Evolutionary conservation across 2,888 invertebrate species (phyloP), one percentile per base, ranked within the genome.

Genomic region (Melolontha melolontha): DNA sequence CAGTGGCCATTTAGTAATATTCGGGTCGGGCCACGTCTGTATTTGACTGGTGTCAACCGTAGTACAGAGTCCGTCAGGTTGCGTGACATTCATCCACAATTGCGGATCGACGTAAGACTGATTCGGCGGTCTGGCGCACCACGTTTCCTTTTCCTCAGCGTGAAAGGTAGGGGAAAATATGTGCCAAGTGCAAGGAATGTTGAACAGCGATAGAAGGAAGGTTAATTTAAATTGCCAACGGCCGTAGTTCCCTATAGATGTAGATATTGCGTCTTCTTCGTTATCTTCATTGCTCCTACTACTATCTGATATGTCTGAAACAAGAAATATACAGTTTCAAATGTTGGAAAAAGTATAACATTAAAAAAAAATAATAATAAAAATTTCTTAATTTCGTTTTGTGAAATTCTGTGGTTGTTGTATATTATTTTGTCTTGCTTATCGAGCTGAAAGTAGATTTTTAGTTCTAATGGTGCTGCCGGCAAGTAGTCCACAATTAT

Each of bases 121-220:
- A 71, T 87, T 85, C 0, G 83, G 82, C 0, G 92, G 91, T 64
- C 86, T 82, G 65, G 87, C 86, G 79, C 93, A 93, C 92, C 92
- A 92, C 76, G 87, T 90, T 50, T 89, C 87, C 71, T 88, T 86
- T 70, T 87, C 85, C 74, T 87, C 88, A 57, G 90, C 90, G 86
- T 90, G 91, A 82, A 93, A 93, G 0, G 92, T 91, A 42, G 91
- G 89, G 62, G 90, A 87, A 81, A 91, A 91, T 78, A 93, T 93
- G 82, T 92, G 93, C 85, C 92, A 92, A 47, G 92, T 93, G 82
- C 92, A 92, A 1, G 92, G 92, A 75, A 93, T 87, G 77, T 92
- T 92, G 84, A 92, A 90, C 51, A 93, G 84, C 1, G 92, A 91
- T 71, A 93, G 83, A 50, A 92, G 84, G 77, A 92, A 89, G 2